Percentiles rank a stretch among this genome's conserved stretches.
Evolutionary conservation across 2,888 invertebrate species (phyloP).

Genomic region (Amblyjoppa proteus): DNA sequence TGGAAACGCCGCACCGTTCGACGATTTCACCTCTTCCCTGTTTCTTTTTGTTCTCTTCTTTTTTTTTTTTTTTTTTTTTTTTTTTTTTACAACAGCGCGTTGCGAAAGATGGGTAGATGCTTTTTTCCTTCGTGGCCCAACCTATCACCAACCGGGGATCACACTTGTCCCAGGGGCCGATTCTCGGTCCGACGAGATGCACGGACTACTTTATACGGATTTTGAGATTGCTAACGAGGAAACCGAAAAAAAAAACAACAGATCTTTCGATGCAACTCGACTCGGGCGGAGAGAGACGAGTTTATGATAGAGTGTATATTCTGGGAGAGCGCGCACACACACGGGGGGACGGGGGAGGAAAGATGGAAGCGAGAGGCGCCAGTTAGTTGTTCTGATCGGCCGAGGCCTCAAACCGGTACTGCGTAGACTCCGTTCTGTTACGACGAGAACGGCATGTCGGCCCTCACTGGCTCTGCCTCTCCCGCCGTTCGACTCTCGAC

Average conservation of each 20-base stretch:
- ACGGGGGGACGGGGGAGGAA: slow-evolving; percentile 26
- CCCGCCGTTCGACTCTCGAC: slow-evolving; percentile 41
- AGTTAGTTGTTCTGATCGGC: slow-evolving; percentile 68
- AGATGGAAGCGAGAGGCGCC: slow-evolving; percentile 61
- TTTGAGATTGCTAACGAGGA: not conserved
- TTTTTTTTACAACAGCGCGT: not conserved
- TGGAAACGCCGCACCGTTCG: slow-evolving; percentile 22
- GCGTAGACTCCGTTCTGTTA: slow-evolving; percentile 71
- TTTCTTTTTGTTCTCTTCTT: not conserved
- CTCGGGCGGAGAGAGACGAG: not conserved
- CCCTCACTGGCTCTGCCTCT: slow-evolving; percentile 73
- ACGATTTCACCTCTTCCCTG: slow-evolving; percentile 2
- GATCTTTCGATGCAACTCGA: not conserved
- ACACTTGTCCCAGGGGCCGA: not conserved
- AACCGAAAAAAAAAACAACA: not conserved
- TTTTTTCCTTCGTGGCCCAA: not conserved
- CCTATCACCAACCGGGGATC: not conserved
- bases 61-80: not conserved
- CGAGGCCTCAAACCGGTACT: slow-evolving; percentile 77
- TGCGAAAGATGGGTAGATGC: not conserved
- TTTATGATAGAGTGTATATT: not conserved
- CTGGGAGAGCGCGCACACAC: not conserved
- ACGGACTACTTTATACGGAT: too few relatives aligned
- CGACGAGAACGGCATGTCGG: slow-evolving; percentile 80
- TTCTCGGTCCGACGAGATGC: not conserved